Evolutionary conservation across 2,888 invertebrate genomes (phyloP), one percentile per base, ranked within the genome.

Genomic region (Ommatoiulus sabulosus): DNA sequence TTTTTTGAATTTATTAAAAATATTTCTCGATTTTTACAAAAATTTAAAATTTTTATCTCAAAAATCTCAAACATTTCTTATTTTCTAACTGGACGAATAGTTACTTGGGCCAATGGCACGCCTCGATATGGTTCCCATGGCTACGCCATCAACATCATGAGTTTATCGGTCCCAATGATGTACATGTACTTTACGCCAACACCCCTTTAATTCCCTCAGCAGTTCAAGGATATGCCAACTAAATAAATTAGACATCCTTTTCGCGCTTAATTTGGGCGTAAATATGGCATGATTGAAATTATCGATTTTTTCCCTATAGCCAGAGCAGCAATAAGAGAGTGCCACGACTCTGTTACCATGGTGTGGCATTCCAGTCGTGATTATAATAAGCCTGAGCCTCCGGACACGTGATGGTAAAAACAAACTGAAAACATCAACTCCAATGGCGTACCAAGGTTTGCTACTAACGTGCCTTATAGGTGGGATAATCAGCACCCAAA

Each of bases 301-400:
- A 57, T 57, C n/a, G 57, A 57, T 52, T 52, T 57, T 52, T 52
- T 57, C n/a, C 12, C 57, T n/a, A 6, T 57, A 4, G 3, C 57
- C 10, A n/a, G 4, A n/a, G 57, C 57, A 57, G 57, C 57, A 57
- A 57, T 57, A 57, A 57, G 57, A 52, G 52, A 57, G 57, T 57
- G 57, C 57, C 57, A 57, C 57, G 57, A 57, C 57, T 57, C 7
- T 46, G 57, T 57, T 57, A n/a, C 57, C 57, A 57, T 57, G 57
- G 17, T 46, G 35, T 35, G 35, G 35, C 35, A 35, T 35, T 35
- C 35, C 35, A 35, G 35, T 2, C 35, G 35, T 35, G 35, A 35
- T 35, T 35, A n/a, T n/a, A n/a, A n/a, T n/a, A 57, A 12, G 5
- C 3, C 15, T 52, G 52, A 52, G 4, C 15, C 15, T 5, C 12